A percentile compares a stretch with the other conserved stretches of the same genome.
Evolutionary conservation across 2,113 vertebrate species (phyloP).

Genomic region (Chroicocephalus ridibundus): DNA sequence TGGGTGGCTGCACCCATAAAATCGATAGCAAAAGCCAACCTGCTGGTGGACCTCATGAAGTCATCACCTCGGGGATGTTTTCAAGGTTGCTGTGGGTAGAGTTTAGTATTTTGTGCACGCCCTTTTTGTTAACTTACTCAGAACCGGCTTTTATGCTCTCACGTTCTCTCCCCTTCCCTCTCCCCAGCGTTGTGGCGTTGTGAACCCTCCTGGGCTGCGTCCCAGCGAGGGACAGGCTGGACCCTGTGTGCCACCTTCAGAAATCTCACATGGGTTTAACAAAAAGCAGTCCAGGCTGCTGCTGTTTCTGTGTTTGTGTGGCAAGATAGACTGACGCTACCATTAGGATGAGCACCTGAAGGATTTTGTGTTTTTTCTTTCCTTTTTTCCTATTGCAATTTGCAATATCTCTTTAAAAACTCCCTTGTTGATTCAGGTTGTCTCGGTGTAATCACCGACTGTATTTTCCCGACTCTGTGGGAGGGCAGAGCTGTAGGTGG

Average conservation of each 20-base stretch:
- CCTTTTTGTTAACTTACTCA: not conserved
- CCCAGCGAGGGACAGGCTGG: not conserved
- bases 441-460: not conserved
- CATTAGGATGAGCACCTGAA: not conserved
- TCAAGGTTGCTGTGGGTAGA: not conserved
- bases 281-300: not conserved
- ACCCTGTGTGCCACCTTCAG: not conserved
- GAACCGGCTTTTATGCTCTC: not conserved
- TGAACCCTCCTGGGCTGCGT: not conserved
- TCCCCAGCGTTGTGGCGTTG: fast-evolving
- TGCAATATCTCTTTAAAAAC: not conserved
- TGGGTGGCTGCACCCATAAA: not conserved
- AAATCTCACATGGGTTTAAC: not conserved
- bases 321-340: not conserved
- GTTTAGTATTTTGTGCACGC: not conserved
- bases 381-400: not conserved
- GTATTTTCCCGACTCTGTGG: not conserved
- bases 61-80: not conserved
- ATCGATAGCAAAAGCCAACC: not conserved
- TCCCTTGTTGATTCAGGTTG: not conserved
- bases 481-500: slow-evolving; percentile 6
- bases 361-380: not conserved
- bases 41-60: not conserved
- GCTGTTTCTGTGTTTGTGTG: not conserved
- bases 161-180: not conserved